Base-by-base conservation (phyloP, 2,888 invertebrate genomes). In the Hesperia comma region DNA sequence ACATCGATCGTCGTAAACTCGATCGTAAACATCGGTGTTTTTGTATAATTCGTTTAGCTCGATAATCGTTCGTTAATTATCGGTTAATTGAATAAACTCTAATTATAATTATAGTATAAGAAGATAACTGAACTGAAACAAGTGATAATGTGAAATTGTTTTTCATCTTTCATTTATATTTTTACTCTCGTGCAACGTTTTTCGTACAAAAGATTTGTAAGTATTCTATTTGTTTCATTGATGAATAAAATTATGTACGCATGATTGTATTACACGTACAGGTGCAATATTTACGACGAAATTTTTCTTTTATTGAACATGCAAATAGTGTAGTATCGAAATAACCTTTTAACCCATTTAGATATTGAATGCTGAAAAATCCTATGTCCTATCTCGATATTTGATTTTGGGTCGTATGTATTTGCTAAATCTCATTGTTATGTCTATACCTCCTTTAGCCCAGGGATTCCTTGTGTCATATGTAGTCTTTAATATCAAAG, bases 1-100 rank as follows among this genome's bases (percentile, higher is more conserved):
- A n/a, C 33, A 58, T 63, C 19, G 21, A 69, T 64, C 67, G 63
- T n/a, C 67, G 66, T n/a, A 51, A 66, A 37, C 51, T 40, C 21
- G 41, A 33, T 19, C 43, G 33, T n/a, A 7, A 33, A 21, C 15
- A 17, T 54, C 33, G 15, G 33, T 26, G 12, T 33, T 17, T 17
- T 37, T 12, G 6, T 17, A 26, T 26, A 26, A 26, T 26, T 26
- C 5, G 26, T 26, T 4, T 5, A 26, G 2, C 26, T 12, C 21
- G 37, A 21, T 21, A 40, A 61, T 53, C 6, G 37, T 2, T 51
- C 12, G 21, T 51, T 51, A 37, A 37, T 51, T 51, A 21, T 21
- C 51, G 10, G 5, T 21, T 5, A 17, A 19, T 17, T 49, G 49
- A 49, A 49, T 1, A 14, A 19, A 51, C 26, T 51, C 26, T 51